Conservation (phyloP, 2,113 vertebrate species). For the Pampusana beccarii region DNA sequence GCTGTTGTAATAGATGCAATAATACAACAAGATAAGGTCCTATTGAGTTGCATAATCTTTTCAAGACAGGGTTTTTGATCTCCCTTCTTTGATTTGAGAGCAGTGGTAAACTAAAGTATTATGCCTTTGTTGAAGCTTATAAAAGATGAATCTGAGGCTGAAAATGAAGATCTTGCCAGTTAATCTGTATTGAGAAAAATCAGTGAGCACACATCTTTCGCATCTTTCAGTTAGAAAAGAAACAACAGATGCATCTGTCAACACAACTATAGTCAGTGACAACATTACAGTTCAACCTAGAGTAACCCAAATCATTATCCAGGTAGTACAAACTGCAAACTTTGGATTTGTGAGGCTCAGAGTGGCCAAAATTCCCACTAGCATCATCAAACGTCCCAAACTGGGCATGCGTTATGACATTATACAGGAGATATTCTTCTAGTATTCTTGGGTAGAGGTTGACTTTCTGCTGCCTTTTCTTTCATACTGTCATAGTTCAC, state of each 20-base stretch:
- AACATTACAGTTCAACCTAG: neutral
- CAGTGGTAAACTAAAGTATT: neutral
- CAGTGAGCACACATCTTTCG: conserved; percentile 1
- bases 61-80: conserved; percentile 61
- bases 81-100: conserved; percentile 45
- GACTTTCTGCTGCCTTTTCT: neutral
- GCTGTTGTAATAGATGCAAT: conserved; percentile 70
- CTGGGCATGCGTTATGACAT: accelerated
- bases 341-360: neutral
- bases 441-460: neutral
- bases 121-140: conserved; percentile 22
- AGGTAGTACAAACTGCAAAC: neutral
- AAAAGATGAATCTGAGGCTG: conserved; percentile 30
- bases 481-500: accelerated
- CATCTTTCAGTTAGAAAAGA: conserved; percentile 14
- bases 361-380: neutral
- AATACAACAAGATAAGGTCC: conserved; percentile 71
- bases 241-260: neutral
- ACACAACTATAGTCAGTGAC: neutral
- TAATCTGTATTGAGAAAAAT: conserved; percentile 34
- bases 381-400: neutral
- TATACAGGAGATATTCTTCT: neutral
- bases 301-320: neutral
- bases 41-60: conserved; percentile 79
- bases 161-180: conserved; percentile 42